Evolutionary conservation across 1,140 invertebrate genomes (phyloP), one percentile per base, ranked within the genome.

Genomic region (Alviniconcha marisindica): DNA sequence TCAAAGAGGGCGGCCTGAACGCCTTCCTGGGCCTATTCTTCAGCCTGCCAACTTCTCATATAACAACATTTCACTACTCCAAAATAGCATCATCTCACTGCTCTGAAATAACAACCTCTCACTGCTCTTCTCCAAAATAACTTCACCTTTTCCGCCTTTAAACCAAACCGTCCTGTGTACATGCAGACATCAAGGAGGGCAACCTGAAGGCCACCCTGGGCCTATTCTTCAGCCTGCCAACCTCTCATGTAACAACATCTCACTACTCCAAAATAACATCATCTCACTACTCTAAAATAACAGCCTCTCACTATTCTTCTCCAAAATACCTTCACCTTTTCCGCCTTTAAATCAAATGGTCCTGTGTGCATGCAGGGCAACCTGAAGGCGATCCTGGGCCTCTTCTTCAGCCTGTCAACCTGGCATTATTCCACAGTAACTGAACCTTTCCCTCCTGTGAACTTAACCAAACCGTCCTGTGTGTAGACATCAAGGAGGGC

Each of bases 1-100:
- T 98, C 85, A 95, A 96, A 84, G 96, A 97, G 91, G 98, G 97
- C 85, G 97, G 96, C 92, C 93, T 98, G 84, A 97, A 97, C 94
- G 96, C 97, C 40, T 97, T 98, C 77, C 94, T 99, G 33, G 97
- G 97, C n/a, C 94, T 99, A 73, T 98, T 99, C 94, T 99, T 98
- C 93, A 97, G 97, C 86, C 94, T 99, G 77, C 5, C 24, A 66
- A 66, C 5, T 5, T 66, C 7, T 28, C 5, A 12, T 28, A 66
- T n/a, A 66, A 66, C 7, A 66, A 66, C 24, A n/a, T n/a, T 66
- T 66, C 7, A 66, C 10, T n/a, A n/a, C 24, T 7, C 5, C 44
- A 48, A 48, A 48, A 48, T 18, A 48, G 18, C 44, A 48, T 48
- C 7, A 5, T 5, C 7, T 5, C 44, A 18, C 5, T 10, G 44